Evolutionary conservation across 2,113 vertebrate genomes (phyloP).

Genomic region (Dendrocopos noguchii): DNA sequence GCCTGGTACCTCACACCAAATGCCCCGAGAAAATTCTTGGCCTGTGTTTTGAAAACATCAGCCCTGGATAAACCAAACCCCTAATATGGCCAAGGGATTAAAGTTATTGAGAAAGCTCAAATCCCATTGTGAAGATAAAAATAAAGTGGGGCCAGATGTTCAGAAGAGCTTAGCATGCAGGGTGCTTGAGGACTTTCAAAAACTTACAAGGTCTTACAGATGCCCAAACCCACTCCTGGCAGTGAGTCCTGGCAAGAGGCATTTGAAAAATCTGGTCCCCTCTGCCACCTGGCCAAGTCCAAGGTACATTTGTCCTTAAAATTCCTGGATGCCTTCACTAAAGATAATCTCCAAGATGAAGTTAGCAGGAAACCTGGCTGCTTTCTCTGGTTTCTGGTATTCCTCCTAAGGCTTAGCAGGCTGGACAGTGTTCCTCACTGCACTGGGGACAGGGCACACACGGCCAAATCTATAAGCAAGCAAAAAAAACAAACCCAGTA

Average conservation of each 20-base stretch:
- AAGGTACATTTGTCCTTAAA: background rate
- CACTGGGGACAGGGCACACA: background rate
- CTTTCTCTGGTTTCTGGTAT: background rate
- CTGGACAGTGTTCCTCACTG: background rate
- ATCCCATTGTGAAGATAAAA: background rate
- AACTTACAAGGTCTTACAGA: background rate
- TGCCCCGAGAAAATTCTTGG: background rate
- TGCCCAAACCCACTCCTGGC: conserved; percentile 3
- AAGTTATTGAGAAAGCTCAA: background rate
- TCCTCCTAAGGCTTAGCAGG: background rate
- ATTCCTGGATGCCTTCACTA: conserved; percentile 2
- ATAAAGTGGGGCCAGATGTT: background rate
- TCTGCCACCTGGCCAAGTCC: background rate
- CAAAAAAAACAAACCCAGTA: background rate
- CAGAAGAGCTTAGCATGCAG: background rate
- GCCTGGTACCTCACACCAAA: background rate
- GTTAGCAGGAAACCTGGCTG: background rate
- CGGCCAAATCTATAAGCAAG: background rate
- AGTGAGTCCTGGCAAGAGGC: background rate
- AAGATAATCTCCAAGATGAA: background rate
- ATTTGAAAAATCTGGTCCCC: background rate
- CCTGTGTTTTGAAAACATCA: background rate
- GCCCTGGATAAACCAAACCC: background rate
- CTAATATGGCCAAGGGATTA: background rate
- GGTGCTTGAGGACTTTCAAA: background rate